Evolutionary conservation across 2,888 invertebrate species (phyloP).

Genomic region (Endotricha flammealis): DNA sequence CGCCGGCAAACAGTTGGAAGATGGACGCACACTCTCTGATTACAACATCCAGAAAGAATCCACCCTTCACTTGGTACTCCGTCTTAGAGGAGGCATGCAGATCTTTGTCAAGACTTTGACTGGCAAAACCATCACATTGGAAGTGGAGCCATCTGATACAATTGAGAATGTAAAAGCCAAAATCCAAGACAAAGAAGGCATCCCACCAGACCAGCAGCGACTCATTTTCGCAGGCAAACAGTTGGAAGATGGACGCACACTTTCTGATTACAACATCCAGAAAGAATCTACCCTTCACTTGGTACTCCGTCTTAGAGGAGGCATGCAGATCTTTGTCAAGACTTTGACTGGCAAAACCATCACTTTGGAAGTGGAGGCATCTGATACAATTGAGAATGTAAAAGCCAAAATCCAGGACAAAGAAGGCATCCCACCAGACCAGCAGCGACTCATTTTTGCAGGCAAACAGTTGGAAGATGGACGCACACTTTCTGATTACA

Average conservation of each 20-base stretch:
- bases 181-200: constrained; percentile 21
- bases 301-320: constrained; percentile 18
- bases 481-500: constrained; percentile 30
- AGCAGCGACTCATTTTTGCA: constrained; percentile 32
- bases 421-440: constrained; percentile 35
- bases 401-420: constrained; percentile 29
- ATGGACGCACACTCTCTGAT: constrained; percentile 30
- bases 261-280: constrained; percentile 21
- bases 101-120: constrained; percentile 91
- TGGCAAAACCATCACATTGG: constrained; percentile 7
- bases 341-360: constrained; percentile 39
- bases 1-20: constrained; percentile 32
- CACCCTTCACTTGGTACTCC: constrained; percentile 30
- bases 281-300: constrained; percentile 20
- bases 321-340: constrained; percentile 22
- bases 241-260: constrained; percentile 20
- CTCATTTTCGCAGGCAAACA: constrained; percentile 21
- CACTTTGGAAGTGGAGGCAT: constrained; percentile 34
- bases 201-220: constrained; percentile 22
- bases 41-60: constrained; percentile 34
- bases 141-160: constrained; percentile 14
- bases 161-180: constrained; percentile 22
- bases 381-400: constrained; percentile 33
- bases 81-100: constrained; percentile 79
- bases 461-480: constrained; percentile 34